These are phyloP conservation scores for Ptiloglossa arizonensis DNA, from an alignment of 1,140 invertebrate genomes.

Conservation along the genomic window DNA sequence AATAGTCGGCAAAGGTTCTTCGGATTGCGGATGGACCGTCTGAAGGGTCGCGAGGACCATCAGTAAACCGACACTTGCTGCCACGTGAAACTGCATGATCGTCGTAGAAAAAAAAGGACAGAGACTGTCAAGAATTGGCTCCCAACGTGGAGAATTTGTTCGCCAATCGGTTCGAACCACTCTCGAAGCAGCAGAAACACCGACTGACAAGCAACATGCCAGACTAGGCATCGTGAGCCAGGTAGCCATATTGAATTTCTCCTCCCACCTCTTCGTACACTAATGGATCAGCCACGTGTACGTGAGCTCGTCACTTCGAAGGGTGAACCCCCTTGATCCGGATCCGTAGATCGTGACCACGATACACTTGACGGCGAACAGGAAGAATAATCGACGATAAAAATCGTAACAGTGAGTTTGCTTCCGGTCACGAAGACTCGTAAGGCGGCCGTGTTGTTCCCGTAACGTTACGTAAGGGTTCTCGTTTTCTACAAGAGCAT, in stretches of 20 bases:
- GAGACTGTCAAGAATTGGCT: constrained; percentile 29
- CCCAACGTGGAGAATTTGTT: constrained; percentile 33
- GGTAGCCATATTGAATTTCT: too few species aligned
- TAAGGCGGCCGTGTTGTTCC: neutral
- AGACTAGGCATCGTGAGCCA: too few species aligned
- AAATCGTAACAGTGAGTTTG: neutral
- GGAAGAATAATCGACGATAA: neutral
- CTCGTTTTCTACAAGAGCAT: too few species aligned
- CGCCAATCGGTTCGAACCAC: constrained; percentile 40
- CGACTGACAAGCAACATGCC: constrained; percentile 71
- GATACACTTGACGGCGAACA: neutral
- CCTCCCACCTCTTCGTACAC: too few species aligned
- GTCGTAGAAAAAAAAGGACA: neutral
- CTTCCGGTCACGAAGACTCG: neutral
- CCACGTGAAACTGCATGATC: constrained; percentile 41
- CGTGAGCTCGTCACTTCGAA: neutral
- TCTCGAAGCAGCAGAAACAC: constrained; percentile 65
- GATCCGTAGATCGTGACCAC: neutral
- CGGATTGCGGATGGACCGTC: constrained; percentile 44
- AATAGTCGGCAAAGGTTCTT: constrained; percentile 51
- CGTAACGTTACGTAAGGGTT: neutral
- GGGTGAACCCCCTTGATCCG: neutral
- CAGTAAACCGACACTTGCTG: constrained; percentile 42
- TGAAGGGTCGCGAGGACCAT: constrained; percentile 50
- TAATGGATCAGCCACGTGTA: neutral